Evolutionary conservation across 2,113 vertebrate genomes (phyloP), one percentile per base, ranked within the genome.

Genomic region (Panthera leo): DNA sequence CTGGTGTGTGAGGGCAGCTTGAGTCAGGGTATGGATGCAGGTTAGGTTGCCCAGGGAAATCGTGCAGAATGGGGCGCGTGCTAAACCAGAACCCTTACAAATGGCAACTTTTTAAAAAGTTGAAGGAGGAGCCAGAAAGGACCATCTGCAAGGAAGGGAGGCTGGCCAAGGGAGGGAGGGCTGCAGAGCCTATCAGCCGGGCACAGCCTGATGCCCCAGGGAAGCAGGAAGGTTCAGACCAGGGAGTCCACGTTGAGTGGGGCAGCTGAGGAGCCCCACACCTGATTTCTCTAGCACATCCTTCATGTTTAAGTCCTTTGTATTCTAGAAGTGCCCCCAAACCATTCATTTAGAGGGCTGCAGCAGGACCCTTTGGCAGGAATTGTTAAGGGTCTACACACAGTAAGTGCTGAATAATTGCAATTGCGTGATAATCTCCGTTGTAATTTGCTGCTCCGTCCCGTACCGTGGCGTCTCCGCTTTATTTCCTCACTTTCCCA

Each of bases 141-240:
- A 31, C 31, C 21, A 0, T 23, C 71, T 36, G 6, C 0, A 0
- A 48, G 13, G n/a, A 36, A 27, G 58, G 27, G 34, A 39, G 14
- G 6, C 11, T 36, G 86, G 76, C 25, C 15, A 0, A 1, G 45
- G 27, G 8, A 16, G 31, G 39, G 19, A 6, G 25, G 3, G 23
- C 0, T 36, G 14, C 34, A 55, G 86, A 45, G 13, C 21, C 3
- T 10, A 39, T 9, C 27, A 21, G 79, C 34, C 27, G 14, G 21
- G 31, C 3, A 4, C 7, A 21, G 0, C 5, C 51, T 6, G 2
- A 0, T 15, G n/a, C 23, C 85, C 8, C 2, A 3, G 14, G 42
- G 18, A 70, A 18, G 70, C 70, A 27, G 34, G 55, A 13, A 18
- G 2, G 34, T 11, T 91, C 23, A 21, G 36, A 11, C 2, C 1